phyloP scores from a whole-genome alignment of 2,797 vertebrate genomes.

The Podarcis lilfordi region DNA sequence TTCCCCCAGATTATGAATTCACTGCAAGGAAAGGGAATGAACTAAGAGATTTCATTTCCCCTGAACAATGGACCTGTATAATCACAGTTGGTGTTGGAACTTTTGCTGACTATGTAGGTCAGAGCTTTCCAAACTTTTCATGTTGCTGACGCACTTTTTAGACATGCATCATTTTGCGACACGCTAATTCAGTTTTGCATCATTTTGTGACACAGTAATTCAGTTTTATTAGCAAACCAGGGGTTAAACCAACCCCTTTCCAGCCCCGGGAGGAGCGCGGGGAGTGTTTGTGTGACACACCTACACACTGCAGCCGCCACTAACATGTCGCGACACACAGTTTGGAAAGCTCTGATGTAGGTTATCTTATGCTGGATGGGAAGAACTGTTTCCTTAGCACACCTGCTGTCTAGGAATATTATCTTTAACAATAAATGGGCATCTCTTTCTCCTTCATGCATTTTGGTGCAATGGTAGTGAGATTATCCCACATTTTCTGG shows the following conservation, averaged over 20 bases:
- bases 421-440: neutral
- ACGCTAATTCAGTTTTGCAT: too few relatives aligned
- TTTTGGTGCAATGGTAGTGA: neutral
- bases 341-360: neutral
- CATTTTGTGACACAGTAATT: too few relatives aligned
- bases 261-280: too few relatives aligned
- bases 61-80: neutral
- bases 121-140: too few relatives aligned
- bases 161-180: too few relatives aligned
- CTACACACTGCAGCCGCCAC: too few relatives aligned
- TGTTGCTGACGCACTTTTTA: too few relatives aligned
- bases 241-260: too few relatives aligned
- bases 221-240: too few relatives aligned
- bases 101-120: neutral
- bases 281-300: too few relatives aligned
- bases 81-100: neutral
- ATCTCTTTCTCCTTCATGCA: neutral
- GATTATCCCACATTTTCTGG: neutral
- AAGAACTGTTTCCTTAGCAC: neutral
- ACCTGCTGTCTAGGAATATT: neutral
- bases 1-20: neutral
- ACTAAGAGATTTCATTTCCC: neutral
- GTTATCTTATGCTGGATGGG: too few relatives aligned
- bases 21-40: neutral
- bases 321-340: too few relatives aligned